phyloP scores from a whole-genome alignment of 2,113 vertebrate species.

The Peromyscus leucopus region DNA sequence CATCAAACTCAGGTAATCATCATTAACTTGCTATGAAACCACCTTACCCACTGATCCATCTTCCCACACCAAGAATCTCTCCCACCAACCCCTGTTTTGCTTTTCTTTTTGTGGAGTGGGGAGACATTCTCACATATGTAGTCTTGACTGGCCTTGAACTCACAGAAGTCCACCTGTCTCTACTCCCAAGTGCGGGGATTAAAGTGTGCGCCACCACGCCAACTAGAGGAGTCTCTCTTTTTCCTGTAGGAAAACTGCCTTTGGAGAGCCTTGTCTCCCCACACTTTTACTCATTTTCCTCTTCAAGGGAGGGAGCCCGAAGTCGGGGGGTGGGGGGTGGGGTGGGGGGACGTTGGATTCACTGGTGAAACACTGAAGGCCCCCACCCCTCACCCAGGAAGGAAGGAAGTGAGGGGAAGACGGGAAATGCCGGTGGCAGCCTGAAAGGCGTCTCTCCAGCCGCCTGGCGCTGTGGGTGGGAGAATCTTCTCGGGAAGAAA shows the following conservation, averaged over 20 bases:
- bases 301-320: background rate
- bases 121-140: background rate
- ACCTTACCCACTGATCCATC: background rate
- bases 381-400: background rate
- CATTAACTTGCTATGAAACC: no score
- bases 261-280: background rate
- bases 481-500: slow-evolving; percentile 31
- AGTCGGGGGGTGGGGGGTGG: background rate
- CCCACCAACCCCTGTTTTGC: background rate
- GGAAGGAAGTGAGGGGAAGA: background rate
- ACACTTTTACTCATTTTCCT: background rate
- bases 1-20: background rate
- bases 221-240: background rate
- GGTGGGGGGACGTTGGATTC: background rate
- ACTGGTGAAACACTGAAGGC: slow-evolving; percentile 5
- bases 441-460: background rate
- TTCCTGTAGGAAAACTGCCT: background rate
- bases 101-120: background rate
- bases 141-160: background rate
- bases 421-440: background rate
- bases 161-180: background rate
- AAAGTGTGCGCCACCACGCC: background rate
- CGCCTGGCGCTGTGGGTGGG: background rate
- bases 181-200: background rate
- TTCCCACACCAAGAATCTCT: background rate